A percentile compares a stretch with the other conserved stretches of the same genome.
Evolutionary conservation across 2,888 invertebrate genomes (phyloP).

Genomic region (Volucella zonaria): DNA sequence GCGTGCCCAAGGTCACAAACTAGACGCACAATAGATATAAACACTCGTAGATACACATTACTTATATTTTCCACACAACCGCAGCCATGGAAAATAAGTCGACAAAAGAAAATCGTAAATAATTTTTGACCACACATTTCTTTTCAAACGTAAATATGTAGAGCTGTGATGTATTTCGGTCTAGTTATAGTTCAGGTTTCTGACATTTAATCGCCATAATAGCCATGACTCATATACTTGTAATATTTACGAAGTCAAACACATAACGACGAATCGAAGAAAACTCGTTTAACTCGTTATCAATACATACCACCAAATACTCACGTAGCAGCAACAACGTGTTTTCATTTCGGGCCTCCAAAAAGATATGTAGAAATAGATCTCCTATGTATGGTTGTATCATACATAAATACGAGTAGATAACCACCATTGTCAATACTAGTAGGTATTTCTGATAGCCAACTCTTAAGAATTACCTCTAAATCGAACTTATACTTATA

Average conservation of each 20-base stretch:
- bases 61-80: not conserved
- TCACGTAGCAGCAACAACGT: not conserved
- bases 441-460: not conserved
- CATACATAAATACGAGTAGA: not conserved
- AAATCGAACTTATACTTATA: conserved; percentile 37
- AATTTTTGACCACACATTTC: conserved; percentile 7
- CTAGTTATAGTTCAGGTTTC: conserved; percentile 19
- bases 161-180: not conserved
- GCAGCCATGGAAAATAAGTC: not conserved
- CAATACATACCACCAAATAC: conserved; percentile 7
- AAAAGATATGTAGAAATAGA: not conserved
- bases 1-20: conserved; percentile 15
- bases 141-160: not conserved
- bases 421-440: conserved; percentile 14
- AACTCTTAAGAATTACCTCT: not conserved
- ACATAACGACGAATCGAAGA: conserved; percentile 4
- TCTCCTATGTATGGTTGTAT: not conserved
- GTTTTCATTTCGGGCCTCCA: not conserved
- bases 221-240: conserved; percentile 27
- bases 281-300: conserved; percentile 41
- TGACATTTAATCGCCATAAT: conserved; percentile 40
- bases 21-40: not conserved
- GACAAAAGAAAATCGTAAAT: not conserved
- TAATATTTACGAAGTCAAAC: conserved; percentile 22
- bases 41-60: no score